Conservation (phyloP, 35 echinoderm and acorn worm genomes). For the Amphiura filiformis region DNA sequence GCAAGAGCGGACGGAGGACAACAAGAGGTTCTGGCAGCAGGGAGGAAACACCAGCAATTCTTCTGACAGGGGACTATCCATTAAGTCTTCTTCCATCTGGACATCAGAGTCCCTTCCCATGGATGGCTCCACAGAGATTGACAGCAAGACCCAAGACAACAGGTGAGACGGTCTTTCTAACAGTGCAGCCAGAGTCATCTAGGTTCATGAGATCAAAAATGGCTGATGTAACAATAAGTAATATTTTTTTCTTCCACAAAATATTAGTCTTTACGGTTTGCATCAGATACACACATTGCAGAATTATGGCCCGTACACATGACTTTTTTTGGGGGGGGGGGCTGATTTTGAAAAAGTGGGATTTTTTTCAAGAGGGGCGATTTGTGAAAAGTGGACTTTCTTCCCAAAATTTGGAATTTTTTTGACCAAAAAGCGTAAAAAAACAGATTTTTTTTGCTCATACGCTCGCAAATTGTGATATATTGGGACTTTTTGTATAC, state of each 20-base stretch:
- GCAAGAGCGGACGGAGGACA: neutral
- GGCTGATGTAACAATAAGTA: neutral
- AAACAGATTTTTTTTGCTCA: too few relatives aligned
- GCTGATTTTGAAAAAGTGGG: too few relatives aligned
- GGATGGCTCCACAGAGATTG: slow-evolving; percentile 38
- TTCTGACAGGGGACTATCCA: slow-evolving; percentile 59
- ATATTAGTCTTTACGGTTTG: neutral
- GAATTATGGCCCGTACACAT: neutral
- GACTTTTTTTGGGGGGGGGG: neutral
- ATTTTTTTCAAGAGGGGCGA: too few relatives aligned
- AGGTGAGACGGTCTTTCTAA: slow-evolving; percentile 37
- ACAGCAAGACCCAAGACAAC: slow-evolving; percentile 73
- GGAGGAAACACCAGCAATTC: neutral
- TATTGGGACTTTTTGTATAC: too few relatives aligned
- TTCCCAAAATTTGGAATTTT: too few relatives aligned
- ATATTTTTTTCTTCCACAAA: neutral
- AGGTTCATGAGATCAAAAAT: neutral
- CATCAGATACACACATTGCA: neutral
- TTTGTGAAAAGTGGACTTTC: too few relatives aligned
- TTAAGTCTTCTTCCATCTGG: slow-evolving; percentile 52
- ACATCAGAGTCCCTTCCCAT: slow-evolving; percentile 55
- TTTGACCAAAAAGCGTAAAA: too few relatives aligned
- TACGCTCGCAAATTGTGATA: too few relatives aligned
- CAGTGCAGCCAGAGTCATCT: neutral
- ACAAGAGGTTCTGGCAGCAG: neutral